A percentile compares a stretch with the other conserved stretches of the same genome.
Conservation (phyloP, 2,113 vertebrate genomes). For the Oreochromis niloticus region DNA sequence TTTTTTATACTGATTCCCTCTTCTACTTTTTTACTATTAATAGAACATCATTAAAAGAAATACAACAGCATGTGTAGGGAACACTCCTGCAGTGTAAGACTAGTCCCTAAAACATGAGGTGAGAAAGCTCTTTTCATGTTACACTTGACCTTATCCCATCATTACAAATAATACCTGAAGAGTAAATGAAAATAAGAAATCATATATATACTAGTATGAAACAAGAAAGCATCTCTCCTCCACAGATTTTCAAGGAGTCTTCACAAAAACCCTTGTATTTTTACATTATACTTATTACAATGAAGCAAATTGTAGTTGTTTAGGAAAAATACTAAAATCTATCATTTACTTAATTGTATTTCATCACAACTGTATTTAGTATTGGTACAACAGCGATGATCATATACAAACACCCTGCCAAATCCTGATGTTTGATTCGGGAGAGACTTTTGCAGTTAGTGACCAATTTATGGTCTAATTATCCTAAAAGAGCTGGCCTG, state of each 20-base stretch:
- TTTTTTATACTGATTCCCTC: neutral
- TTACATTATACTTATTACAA: neutral
- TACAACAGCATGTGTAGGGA: neutral
- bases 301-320: neutral
- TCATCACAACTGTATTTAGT: neutral
- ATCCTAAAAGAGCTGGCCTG: slow-evolving; percentile 44
- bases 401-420: neutral
- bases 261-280: neutral
- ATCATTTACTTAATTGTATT: slow-evolving; percentile 32
- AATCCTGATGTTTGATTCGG: slow-evolving; percentile 9
- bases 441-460: slow-evolving; percentile 31
- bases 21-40: neutral
- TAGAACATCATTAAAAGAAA: neutral
- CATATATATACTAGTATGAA: neutral
- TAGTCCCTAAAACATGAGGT: neutral
- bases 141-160: neutral
- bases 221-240: neutral
- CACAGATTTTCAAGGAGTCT: neutral
- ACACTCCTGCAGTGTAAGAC: neutral
- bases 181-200: neutral
- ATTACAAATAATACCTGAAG: neutral
- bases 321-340: neutral
- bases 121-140: neutral
- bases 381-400: neutral
- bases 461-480: slow-evolving; percentile 59